Evolutionary conservation across 2,797 vertebrate genomes (phyloP), one percentile per base, ranked within the genome.

Genomic region (Manis pentadactyla): DNA sequence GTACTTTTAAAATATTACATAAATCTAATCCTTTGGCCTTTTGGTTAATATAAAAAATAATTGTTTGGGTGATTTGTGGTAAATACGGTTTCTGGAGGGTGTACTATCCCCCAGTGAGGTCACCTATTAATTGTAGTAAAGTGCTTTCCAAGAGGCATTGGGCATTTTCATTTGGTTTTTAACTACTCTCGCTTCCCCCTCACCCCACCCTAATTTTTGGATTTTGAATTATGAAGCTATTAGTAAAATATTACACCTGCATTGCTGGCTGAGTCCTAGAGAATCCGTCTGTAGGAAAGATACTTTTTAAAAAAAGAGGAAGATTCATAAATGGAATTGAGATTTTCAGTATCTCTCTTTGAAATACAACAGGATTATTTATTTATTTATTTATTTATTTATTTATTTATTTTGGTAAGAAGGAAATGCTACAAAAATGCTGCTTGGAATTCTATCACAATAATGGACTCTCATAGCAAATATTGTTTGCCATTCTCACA

Each of bases 221-320:
- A 42, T 86, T 87, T 77, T 77, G n/a, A 96, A 68, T 51, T 87
- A 31, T 73, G 21, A 95, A 73, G 7, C 69, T 66, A 63, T 66
- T 66, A 86, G 17, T 63, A 29, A 74, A 61, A 29, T 59, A 23
- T 74, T 63, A 68, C 9, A 69, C 39, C 68, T 77, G 55, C 49
- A 74, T 92, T 87, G 31, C 90, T 92, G 69, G 37, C 42, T 29
- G 42, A 10, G 68, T 94, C n/a, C 57, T 68, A 57, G 51, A 90
- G 34, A 93, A 87, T 85, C 55, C 74, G 19, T 68, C 51, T 71
- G 39, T 85, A 92, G 51, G 59, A 86, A 68, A 34, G 29, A 53
- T 34, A 42, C 85, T 87, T 95, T 81, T n/a, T n/a, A n/a, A n/a
- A n/a, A 83, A 95, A 69, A 71, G 34, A 96, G 94, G 86, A 86